Conservation (phyloP, 2,888 invertebrate genomes). For the Fabriciana adippe region DNA sequence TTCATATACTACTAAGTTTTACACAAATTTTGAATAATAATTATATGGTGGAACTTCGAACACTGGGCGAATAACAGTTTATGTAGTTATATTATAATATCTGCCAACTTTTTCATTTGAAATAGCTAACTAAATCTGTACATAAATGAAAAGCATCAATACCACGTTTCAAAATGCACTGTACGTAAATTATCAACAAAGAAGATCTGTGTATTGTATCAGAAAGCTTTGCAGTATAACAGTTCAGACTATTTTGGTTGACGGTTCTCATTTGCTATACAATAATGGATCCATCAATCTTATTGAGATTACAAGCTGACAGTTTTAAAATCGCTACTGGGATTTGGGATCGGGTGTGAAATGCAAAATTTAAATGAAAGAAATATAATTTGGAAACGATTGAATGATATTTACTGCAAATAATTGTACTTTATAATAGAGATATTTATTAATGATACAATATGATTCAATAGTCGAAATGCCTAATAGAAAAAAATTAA, state of each 20-base stretch:
- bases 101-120: not conserved
- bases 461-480: too few species aligned
- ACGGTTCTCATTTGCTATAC: conserved; percentile 37
- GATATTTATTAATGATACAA: too few species aligned
- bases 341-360: conserved; percentile 35
- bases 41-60: too few species aligned
- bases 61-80: too few species aligned
- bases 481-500: too few species aligned
- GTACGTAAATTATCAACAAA: conserved; percentile 27
- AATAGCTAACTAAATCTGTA: conserved; percentile 3
- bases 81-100: not conserved
- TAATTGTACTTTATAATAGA: not conserved
- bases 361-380: conserved; percentile 16
- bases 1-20: too few species aligned
- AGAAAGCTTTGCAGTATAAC: not conserved
- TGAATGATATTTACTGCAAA: not conserved
- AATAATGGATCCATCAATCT: conserved; percentile 45
- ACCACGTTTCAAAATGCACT: conserved; percentile 23
- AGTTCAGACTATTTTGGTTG: conserved; percentile 29
- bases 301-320: conserved; percentile 43
- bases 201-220: conserved; percentile 13
- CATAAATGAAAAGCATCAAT: conserved; percentile 17
- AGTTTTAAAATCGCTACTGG: conserved; percentile 41
- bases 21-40: too few species aligned
- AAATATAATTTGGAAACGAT: conserved; percentile 4